Evolutionary conservation across 30 jellyfish, hydroid and myxozoan species (phyloP).

Genomic region (Catostylus mosaicus): DNA sequence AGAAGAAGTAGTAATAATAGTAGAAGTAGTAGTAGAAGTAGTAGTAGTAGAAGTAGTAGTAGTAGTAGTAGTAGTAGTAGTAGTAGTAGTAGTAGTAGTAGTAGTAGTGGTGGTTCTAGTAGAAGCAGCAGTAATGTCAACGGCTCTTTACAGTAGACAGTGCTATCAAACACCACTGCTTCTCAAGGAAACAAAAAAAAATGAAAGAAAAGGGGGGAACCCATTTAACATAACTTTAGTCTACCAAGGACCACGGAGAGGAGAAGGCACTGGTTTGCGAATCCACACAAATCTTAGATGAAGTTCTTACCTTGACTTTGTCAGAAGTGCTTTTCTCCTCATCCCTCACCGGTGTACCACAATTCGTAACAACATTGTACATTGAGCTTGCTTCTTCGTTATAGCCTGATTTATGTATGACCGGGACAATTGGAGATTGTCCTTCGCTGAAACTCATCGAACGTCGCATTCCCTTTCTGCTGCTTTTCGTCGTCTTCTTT

Average conservation of each 20-base stretch:
- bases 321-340: constrained; percentile 27
- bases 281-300: too few species aligned
- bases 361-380: constrained; percentile 72
- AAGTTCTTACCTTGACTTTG: constrained; percentile 54
- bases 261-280: neutral
- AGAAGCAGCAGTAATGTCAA: too few species aligned
- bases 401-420: constrained; percentile 86
- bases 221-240: too few species aligned
- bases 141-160: too few species aligned
- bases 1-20: constrained; percentile 29
- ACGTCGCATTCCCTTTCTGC: constrained; percentile 73
- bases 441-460: constrained; percentile 95
- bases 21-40: constrained; percentile 38
- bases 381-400: constrained; percentile 82
- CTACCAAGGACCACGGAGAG: too few species aligned
- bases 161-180: too few species aligned
- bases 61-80: constrained; percentile 37
- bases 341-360: constrained; percentile 19
- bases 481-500: constrained; percentile 7
- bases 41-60: constrained; percentile 33
- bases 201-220: too few species aligned
- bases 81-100: constrained; percentile 22
- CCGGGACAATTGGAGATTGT: constrained; percentile 55
- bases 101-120: too few species aligned
- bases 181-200: too few species aligned